A percentile compares a stretch with the other conserved stretches of the same genome.
Evolutionary conservation across 2,113 vertebrate genomes (phyloP).

Genomic region (Platysternon megacephalum): DNA sequence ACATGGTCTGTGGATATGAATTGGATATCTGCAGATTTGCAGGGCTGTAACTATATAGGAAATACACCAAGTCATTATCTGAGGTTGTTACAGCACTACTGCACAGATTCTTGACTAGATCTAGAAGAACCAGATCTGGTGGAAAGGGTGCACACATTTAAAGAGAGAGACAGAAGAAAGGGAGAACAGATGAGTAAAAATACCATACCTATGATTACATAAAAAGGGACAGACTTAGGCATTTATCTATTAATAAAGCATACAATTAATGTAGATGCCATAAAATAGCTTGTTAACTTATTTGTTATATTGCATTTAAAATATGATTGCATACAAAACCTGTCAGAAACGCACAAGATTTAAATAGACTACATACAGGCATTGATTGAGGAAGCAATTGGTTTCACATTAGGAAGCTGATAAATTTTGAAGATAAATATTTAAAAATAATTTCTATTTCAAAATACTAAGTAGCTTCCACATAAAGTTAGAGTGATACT

Average conservation of each 20-base stretch:
- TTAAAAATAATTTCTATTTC: conserved; percentile 12
- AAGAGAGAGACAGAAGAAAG: background rate
- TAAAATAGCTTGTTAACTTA: background rate
- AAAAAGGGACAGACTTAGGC: background rate
- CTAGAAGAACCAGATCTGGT: background rate
- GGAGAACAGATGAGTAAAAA: background rate
- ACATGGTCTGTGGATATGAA: too few species aligned
- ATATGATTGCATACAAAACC: background rate
- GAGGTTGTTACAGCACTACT: background rate
- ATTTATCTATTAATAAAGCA: background rate
- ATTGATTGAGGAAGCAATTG: background rate
- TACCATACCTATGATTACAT: background rate
- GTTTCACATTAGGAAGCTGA: conserved; percentile 24
- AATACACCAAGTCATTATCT: background rate
- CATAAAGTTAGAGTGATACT: conserved; percentile 22
- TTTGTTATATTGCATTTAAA: background rate
- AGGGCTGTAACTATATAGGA: too few species aligned
- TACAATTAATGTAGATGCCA: background rate
- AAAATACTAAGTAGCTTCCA: conserved; percentile 13
- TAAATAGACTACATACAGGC: background rate
- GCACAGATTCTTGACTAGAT: background rate
- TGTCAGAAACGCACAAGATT: background rate
- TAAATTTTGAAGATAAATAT: conserved; percentile 65
- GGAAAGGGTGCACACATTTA: background rate
- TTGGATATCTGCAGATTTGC: too few species aligned